Evolutionary conservation across 53 echinoderm and acorn worm species (phyloP).

Genomic region (Arbacia lixula): DNA sequence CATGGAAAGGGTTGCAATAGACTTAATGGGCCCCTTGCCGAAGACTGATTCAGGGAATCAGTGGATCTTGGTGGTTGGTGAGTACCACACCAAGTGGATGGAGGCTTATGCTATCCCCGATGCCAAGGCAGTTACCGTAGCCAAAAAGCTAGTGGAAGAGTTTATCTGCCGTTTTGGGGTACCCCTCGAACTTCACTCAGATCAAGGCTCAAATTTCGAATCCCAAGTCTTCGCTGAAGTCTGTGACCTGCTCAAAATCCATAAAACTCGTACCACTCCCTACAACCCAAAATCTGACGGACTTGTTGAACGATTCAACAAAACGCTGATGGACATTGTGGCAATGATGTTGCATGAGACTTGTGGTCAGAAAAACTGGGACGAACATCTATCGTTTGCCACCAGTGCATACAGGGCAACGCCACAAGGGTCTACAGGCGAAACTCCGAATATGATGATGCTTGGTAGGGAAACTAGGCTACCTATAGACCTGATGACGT

Average conservation of each 20-base stretch:
- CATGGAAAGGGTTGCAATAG: conserved; percentile 20
- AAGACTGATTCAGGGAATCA: conserved; percentile 1
- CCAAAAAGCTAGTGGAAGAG: neutral
- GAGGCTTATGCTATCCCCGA: conserved; percentile 34
- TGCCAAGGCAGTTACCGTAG: conserved; percentile 14
- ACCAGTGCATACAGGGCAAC: conserved; percentile 62
- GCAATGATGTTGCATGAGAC: neutral
- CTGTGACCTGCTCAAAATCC: neutral
- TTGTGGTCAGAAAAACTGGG: conserved; percentile 41
- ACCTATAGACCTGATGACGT: too few relatives aligned
- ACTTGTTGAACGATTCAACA: conserved; percentile 21
- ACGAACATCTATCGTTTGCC: conserved; percentile 51
- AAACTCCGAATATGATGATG: conserved; percentile 65
- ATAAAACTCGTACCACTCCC: neutral
- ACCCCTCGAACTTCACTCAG: conserved; percentile 7
- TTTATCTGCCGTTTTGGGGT: conserved; percentile 27
- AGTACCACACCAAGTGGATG: conserved; percentile 17
- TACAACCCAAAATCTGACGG: conserved; percentile 18
- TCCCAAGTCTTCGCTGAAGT: neutral
- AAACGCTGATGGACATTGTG: conserved; percentile 2
- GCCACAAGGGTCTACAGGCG: conserved; percentile 65
- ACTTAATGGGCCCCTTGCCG: conserved; percentile 14
- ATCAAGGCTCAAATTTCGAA: conserved; percentile 34
- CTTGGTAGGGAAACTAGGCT: conserved; percentile 41
- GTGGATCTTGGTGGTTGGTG: conserved; percentile 12